Percentiles rank a stretch among this genome's conserved stretches.
Conservation (phyloP, 2,797 vertebrate species). For the Pseudomugil gertrudae region DNA sequence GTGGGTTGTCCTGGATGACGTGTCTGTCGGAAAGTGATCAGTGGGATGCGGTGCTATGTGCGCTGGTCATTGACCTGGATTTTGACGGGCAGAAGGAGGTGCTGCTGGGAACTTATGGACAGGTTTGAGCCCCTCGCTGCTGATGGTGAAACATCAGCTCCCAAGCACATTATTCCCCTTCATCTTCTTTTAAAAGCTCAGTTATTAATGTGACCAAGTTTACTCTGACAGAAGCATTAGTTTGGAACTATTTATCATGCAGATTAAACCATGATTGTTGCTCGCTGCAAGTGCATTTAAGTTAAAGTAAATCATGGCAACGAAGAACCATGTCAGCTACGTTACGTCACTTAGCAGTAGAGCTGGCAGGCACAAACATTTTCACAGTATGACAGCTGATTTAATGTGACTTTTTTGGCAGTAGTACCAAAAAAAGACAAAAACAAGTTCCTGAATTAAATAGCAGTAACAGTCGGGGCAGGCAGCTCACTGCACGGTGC, state of each 20-base stretch:
- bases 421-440: background rate
- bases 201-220: background rate
- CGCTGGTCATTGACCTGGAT: conserved; percentile 88
- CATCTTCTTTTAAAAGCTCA: background rate
- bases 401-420: background rate
- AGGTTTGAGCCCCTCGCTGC: conserved; percentile 73
- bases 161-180: background rate
- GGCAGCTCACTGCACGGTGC: background rate
- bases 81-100: conserved; percentile 89
- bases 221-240: background rate
- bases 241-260: background rate
- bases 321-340: background rate
- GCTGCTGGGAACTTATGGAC: conserved; percentile 91
- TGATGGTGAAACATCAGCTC: background rate
- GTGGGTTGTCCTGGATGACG: conserved; percentile 79
- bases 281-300: background rate
- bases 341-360: conserved; percentile 1
- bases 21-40: conserved; percentile 87
- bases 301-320: background rate
- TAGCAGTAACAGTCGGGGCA: background rate
- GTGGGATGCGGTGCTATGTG: conserved; percentile 89
- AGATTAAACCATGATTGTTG: background rate
- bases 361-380: background rate
- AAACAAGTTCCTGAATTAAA: background rate
- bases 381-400: background rate